Evolutionary conservation across 35 echinoderm and acorn worm genomes (phyloP).

Genomic region (Hemicentrotus pulcherrimus): DNA sequence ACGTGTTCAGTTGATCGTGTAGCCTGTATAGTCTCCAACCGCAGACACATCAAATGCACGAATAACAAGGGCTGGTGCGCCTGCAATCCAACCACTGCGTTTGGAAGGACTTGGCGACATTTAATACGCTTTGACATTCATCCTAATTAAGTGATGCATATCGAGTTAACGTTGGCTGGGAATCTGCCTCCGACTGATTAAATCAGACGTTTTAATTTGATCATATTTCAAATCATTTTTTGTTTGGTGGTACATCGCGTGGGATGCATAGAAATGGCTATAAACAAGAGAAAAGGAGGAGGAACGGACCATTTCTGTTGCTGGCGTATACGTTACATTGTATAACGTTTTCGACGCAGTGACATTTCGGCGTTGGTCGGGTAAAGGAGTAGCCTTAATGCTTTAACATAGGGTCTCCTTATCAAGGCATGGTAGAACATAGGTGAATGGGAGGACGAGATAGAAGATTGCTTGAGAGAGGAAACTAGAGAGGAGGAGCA

Average conservation of each 20-base stretch:
- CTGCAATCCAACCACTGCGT: no score
- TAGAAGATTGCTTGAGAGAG: no score
- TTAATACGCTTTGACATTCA: not conserved
- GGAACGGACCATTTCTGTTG: not conserved
- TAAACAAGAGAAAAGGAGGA: not conserved
- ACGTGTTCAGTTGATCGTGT: no score
- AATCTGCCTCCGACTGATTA: constrained; percentile 16
- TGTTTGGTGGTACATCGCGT: not conserved
- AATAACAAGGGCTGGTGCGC: no score
- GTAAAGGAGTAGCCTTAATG: no score
- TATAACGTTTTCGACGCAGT: not conserved
- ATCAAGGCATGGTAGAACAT: no score
- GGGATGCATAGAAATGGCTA: not conserved
- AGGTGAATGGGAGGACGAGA: no score
- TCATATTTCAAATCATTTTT: constrained; percentile 27
- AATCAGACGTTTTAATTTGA: constrained; percentile 28
- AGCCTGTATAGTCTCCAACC: no score
- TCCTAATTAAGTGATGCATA: constrained; percentile 37
- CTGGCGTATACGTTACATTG: not conserved
- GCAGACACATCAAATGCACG: no score
- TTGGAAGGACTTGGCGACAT: not conserved
- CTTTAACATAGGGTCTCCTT: no score
- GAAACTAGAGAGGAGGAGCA: not conserved
- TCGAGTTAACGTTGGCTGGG: not conserved
- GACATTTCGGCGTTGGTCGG: not conserved